Percentiles rank a stretch among this genome's conserved stretches.
These are phyloP conservation scores for Centrocercus urophasianus DNA, from an alignment of 2,113 vertebrate genomes.

Conservation along the genomic window DNA sequence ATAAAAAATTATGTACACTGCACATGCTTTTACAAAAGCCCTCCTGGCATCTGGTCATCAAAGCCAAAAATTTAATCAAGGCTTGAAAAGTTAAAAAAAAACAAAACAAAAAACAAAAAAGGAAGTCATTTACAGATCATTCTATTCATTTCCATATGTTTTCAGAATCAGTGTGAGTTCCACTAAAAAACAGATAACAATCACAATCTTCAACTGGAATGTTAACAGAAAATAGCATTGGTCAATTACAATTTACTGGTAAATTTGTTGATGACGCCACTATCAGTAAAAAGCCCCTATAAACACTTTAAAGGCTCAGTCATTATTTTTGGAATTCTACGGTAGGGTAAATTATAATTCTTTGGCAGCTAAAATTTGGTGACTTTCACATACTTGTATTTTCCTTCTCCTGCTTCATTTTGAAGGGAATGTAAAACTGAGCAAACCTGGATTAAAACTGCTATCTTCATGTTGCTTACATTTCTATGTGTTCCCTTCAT, in stretches of 20 bases:
- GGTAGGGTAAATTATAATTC: background rate
- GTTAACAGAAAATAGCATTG: background rate
- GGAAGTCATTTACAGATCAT: background rate
- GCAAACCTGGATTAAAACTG: background rate
- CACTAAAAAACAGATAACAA: slow-evolving; percentile 5
- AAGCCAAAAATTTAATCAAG: background rate
- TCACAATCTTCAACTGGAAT: background rate
- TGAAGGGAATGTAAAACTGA: background rate
- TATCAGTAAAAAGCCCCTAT: background rate
- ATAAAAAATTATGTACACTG: background rate
- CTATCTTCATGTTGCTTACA: background rate
- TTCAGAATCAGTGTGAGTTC: background rate
- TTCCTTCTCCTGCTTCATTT: background rate
- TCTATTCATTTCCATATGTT: background rate
- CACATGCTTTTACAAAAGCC: background rate
- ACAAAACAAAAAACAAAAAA: background rate
- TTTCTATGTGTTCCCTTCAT: background rate
- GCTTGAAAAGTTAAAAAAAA: background rate
- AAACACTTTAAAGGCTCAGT: background rate
- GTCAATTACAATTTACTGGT: background rate
- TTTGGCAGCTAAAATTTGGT: background rate
- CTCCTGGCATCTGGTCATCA: background rate
- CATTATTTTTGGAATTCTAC: background rate
- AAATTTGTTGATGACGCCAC: slow-evolving; percentile 6
- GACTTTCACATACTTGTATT: accelerated